Percentiles rank a stretch among this genome's conserved stretches.
These are phyloP conservation scores for Plagiodera versicolora DNA, from an alignment of 2,888 invertebrate genomes.

Conservation along the genomic window DNA sequence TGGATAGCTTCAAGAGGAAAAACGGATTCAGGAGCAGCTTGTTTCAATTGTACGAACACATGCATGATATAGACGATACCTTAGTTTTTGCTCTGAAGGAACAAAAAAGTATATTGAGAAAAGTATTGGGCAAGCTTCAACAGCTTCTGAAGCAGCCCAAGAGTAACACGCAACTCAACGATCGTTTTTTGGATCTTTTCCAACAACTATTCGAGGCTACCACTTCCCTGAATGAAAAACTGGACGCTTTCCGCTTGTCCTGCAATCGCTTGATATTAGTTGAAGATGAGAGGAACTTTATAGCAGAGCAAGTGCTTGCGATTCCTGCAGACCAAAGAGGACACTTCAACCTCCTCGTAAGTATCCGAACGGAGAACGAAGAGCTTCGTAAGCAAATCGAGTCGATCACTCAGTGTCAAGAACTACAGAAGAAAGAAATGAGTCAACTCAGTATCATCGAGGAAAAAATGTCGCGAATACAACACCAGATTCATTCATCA, in stretches of 20 bases:
- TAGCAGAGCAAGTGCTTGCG: conserved; percentile 47
- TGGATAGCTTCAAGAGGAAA: conserved; percentile 42
- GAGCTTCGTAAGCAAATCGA: conserved; percentile 42
- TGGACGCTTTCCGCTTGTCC: conserved; percentile 42
- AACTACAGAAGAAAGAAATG: conserved; percentile 28
- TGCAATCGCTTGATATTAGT: conserved; percentile 43
- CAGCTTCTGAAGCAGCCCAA: conserved; percentile 27
- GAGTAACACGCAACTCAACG: conserved; percentile 28
- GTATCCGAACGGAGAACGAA: conserved; percentile 44
- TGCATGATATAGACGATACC: conserved; percentile 37
- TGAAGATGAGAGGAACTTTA: conserved; percentile 47
- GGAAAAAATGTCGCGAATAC: conserved; percentile 34
- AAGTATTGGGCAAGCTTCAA: conserved; percentile 38
- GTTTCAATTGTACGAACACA: conserved; percentile 41
- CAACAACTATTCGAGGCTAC: conserved; percentile 40
- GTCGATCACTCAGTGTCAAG: conserved; percentile 37
- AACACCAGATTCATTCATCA: conserved; percentile 32
- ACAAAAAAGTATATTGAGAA: conserved; percentile 42
- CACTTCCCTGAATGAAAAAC: conserved; percentile 34
- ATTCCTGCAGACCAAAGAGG: conserved; percentile 42
- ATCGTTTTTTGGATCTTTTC: conserved; percentile 38
- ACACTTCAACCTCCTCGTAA: conserved; percentile 42
- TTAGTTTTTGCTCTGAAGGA: conserved; percentile 31
- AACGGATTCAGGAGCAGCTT: conserved; percentile 43
- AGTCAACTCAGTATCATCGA: conserved; percentile 38